Conservation (phyloP, 2,797 vertebrate species). For the Fundulus diaphanus region DNA sequence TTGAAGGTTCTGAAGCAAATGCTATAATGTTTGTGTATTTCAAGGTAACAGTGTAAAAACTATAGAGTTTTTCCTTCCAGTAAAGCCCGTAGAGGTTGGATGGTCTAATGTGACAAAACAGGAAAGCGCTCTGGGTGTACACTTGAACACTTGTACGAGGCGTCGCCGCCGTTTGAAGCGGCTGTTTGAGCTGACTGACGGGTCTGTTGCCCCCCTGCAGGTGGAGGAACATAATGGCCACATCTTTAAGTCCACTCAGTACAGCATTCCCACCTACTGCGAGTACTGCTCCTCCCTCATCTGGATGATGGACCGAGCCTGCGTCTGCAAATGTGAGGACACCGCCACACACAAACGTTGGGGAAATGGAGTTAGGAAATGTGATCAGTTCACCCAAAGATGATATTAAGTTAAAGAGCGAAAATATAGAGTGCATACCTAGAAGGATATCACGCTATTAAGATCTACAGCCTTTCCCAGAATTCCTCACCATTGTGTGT, state of each 20-base stretch:
- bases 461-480: conserved; percentile 5
- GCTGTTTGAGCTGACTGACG: background rate
- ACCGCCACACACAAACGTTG: background rate
- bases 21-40: background rate
- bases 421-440: background rate
- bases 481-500: conserved; percentile 20
- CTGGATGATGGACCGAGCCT: conserved; percentile 99
- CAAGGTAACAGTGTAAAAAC: background rate
- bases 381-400: background rate
- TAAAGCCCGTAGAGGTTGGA: background rate
- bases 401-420: background rate
- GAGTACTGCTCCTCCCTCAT: conserved; percentile 98
- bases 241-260: conserved; percentile 97
- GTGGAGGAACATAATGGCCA: conserved; percentile 98
- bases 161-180: background rate
- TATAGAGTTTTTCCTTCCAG: background rate
- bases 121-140: background rate
- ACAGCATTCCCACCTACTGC: conserved; percentile 98
- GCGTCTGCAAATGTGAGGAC: conserved; percentile 96
- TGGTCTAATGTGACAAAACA: too few species aligned
- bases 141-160: background rate
- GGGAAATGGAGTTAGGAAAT: background rate
- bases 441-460: background rate
- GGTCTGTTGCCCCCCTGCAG: conserved; percentile 73
- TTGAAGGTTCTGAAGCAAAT: background rate